Evolutionary conservation across 2,113 vertebrate genomes (phyloP), one percentile per base, ranked within the genome.

Genomic region (Emberiza fucata): DNA sequence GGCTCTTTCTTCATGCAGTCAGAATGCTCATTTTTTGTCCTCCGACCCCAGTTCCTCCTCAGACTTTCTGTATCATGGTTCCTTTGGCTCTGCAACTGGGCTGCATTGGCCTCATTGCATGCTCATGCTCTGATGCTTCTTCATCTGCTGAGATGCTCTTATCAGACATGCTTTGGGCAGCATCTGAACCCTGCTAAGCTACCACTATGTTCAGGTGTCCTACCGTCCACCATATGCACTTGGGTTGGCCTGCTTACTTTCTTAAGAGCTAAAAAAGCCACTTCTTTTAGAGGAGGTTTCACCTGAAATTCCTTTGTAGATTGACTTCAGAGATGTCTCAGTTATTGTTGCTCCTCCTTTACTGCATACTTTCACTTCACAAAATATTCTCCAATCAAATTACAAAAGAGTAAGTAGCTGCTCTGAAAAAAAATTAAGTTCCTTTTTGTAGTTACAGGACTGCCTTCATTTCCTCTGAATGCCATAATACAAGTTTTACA

Each of bases 381-480:
- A 83, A 93, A 78, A 86, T 68, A 84, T 15, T 91, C n/a, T 93
- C 76, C 88, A 88, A 56, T 76, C 22, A 94, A 91, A 86, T 81
- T 78, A 91, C 35, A 75, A 68, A 88, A 83, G 42, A 90, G 22
- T 68, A 91, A 88, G 83, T 78, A 81, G 69, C 15, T 86, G 47
- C 42, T 92, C 72, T 64, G 27, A 77, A 93, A 80, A 92, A 56
- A 56, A 15, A 44, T 2, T 42, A 84, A 48, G 79, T 81, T 93
- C 50, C 31, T 81, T 86, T 92, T 88, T 75, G 44, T 21, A 94
- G 88, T 92, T 95, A 86, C 2, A 4, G 37, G 80, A 68, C 72
- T 90, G 78, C 72, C 80, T 97, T 94, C 39, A 96, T 96, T 96
- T 96, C 95, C 92, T 93, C 69, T 83, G 56, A 92, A 92, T 29